Base-by-base conservation (phyloP, 2,888 invertebrate genomes). In the Macrosoma leucophasiata region DNA sequence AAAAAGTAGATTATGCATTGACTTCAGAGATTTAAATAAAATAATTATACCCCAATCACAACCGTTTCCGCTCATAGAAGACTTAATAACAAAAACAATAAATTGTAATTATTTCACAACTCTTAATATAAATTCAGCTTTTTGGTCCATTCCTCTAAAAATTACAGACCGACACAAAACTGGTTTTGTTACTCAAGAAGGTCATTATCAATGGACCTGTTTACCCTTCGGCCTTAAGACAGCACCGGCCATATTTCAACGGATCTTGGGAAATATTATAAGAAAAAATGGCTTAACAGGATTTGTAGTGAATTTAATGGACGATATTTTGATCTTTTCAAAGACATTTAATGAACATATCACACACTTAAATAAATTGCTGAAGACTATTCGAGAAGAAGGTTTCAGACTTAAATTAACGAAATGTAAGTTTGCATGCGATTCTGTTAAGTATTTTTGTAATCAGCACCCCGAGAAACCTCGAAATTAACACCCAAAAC, bases 191-290 rank as follows among this genome's bases (percentile, higher is more conserved):
- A 51, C 48, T 6, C 50, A 52, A 36, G 41, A 48, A 15, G 41
- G 36, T 1, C 53, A 52, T 11, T 41, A 14, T 17, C 43, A 58
- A 41, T 54, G 59, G 54, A 59, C 59, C 0, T 58, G 64, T 29
- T 29, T 67, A 15, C 66, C 66, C 1, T 66, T 56, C 49, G 65
- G 63, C 1, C 49, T 62, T n/a, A 68, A 63, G 35, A 60, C 66
- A 0, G 48, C 62, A 1, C 58, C 64, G 11, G 56, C 62, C 1
- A 63, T 67, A 19, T 72, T 71, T 39, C 66, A 72, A 33, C 54
- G 54, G 37, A 61, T 61, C 39, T 26, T 59, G 14, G 41, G 50
- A 11, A 58, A 27, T 25, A 57, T 61, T 4, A 31, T 53, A 28
- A 45, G 47, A 29, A 52, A 55, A 27, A 23, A 52, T 12, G 29